Percentiles rank a stretch among this genome's conserved stretches.
Evolutionary conservation across 2,113 vertebrate genomes (phyloP).

Genomic region (Emydocephalus ijimae): DNA sequence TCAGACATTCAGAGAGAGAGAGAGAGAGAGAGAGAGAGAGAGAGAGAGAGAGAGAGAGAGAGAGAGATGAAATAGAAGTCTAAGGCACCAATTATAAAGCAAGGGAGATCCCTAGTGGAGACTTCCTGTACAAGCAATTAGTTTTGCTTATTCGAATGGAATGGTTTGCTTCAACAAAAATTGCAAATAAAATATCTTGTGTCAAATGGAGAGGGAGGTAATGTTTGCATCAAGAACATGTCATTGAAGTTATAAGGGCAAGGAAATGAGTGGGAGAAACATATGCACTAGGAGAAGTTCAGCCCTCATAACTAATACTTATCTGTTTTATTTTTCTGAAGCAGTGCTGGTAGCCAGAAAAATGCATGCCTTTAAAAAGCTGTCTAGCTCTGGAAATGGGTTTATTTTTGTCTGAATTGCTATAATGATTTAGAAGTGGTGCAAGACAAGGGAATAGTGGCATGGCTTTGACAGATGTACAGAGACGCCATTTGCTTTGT

Average conservation of each 20-base stretch:
- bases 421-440: neutral
- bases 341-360: neutral
- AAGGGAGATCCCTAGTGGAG: slow-evolving; percentile 71
- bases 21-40: too few relatives aligned
- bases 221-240: neutral
- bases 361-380: neutral
- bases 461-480: neutral
- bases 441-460: neutral
- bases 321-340: neutral
- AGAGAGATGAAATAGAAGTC: neutral
- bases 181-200: neutral
- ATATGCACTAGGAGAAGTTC: neutral
- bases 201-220: neutral
- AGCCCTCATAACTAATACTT: neutral
- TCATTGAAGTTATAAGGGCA: neutral
- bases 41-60: too few relatives aligned
- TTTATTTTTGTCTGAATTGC: neutral
- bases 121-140: slow-evolving; percentile 52
- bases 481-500: neutral
- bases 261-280: neutral
- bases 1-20: too few relatives aligned
- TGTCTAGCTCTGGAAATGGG: neutral
- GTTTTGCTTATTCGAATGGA: slow-evolving; percentile 22
- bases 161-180: slow-evolving; percentile 31
- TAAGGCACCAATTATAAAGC: slow-evolving; percentile 55